Base-by-base conservation (phyloP, 2,888 invertebrate species). In the Mesoligia furuncula region DNA sequence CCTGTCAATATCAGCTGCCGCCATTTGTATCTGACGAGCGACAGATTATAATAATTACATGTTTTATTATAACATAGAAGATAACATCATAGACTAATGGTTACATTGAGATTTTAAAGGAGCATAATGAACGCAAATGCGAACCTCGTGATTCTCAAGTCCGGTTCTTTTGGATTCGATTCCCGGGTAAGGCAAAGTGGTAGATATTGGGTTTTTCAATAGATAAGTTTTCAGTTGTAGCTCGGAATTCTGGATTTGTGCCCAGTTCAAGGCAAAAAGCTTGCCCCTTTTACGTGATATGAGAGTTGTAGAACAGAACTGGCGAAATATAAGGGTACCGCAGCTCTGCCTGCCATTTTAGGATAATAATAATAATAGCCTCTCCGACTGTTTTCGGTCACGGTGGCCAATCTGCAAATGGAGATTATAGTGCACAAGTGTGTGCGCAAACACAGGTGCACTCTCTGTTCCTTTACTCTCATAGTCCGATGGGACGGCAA, bases 1-100 rank as follows among this genome's bases (percentile, higher is more conserved):
- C 65, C 80, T 85, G 85, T 86, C 87, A 83, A 85, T 85, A 88
- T 80, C 79, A 87, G 76, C 80, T 87, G 86, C 61, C 64, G 27
- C 27, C 77, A 71, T 84, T 75, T 79, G 76, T 81, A 75, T 69
- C 57, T 62, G 31, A 51, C 42, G 36, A 36, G 39, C 17, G 69
- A 73, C 70, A 54, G 66, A 66, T 80, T 66, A 77, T 73, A 57
- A 80, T 83, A 75, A 80, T 76, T 73, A 57, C 61, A 74, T 54
- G 45, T 51, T 80, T 67, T 42, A 61, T n/a, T 20, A 66, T 6
- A 27, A 57, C 80, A 36, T 62, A 15, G 24, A 31, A 39, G 31
- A 54, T 45, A n/a, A 13, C 17, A 61, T 72, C 8, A 31, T 73
- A 27, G 6, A 64, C 3, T 27, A 24, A 54, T 54, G 24, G 17